A percentile compares a stretch with the other conserved stretches of the same genome.
These are phyloP conservation scores for Lysiphlebus fabarum DNA, from an alignment of 1,140 invertebrate species.

Conservation along the genomic window DNA sequence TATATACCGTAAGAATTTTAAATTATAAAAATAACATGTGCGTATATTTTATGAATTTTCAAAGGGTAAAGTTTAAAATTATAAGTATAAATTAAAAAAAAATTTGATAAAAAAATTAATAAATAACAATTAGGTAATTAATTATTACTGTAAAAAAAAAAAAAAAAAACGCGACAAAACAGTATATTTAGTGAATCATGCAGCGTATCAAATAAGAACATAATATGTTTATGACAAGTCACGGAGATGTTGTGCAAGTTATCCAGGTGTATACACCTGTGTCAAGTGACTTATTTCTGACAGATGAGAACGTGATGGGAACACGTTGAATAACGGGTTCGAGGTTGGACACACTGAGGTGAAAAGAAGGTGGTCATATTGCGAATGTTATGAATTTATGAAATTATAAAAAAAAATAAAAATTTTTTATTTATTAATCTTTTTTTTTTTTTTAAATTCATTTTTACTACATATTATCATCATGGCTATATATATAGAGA, in stretches of 20 bases:
- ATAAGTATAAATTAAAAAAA: too few relatives aligned
- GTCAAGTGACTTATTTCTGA: conserved; percentile 16
- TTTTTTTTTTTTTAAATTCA: conserved; percentile 11
- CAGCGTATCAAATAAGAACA: conserved; percentile 17
- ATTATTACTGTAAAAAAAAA: background rate
- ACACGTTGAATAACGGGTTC: conserved; percentile 36
- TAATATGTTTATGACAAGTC: conserved; percentile 20
- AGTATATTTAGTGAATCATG: background rate
- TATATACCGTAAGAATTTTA: background rate
- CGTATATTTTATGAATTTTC: conserved; percentile 1
- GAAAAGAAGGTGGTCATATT: conserved; percentile 15
- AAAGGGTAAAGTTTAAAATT: background rate
- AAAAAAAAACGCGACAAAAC: background rate
- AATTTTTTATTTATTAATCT: background rate
- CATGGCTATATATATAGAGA: too few relatives aligned
- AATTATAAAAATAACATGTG: conserved; percentile 3
- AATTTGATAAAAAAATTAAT: too few relatives aligned
- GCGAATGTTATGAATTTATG: background rate
- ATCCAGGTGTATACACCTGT: conserved; percentile 13
- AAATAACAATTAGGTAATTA: too few relatives aligned
- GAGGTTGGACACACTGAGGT: conserved; percentile 16
- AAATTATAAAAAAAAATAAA: background rate
- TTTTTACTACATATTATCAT: too few relatives aligned
- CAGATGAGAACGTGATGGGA: conserved; percentile 37
- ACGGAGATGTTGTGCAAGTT: background rate